Evolutionary conservation across 2,113 vertebrate species (phyloP), one percentile per base, ranked within the genome.

Genomic region (Mastomys coucha): DNA sequence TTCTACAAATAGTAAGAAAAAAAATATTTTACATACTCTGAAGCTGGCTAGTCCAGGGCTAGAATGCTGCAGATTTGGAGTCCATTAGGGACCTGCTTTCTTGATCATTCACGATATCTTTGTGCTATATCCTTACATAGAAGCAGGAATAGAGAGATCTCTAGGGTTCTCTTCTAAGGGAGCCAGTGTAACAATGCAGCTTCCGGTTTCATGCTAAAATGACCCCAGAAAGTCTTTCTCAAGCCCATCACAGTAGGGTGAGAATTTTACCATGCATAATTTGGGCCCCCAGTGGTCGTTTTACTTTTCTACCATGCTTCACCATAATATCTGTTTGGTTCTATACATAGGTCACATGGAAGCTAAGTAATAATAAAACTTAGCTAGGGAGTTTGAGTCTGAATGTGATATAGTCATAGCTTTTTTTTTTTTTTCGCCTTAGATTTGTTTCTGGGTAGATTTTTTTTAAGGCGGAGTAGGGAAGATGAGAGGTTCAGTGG

Each of bases 331-430:
- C 77, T 56, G 2, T 76, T 13, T 93, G 63, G 6, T 87, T 73
- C 51, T 88, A 7, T 70, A 49, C n/a, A 5, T 42, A 36, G 60
- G 2, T 24, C 65, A 22, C n/a, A 42, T 49, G 11, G 39, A 78
- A 67, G 24, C 26, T 69, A 7, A 36, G 12, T 42, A 81, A 20
- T n/a, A 17, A 31, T 42, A 93, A 33, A 20, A 26, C 56, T 67
- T 85, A 92, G 80, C 72, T 76, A 63, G 36, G 81, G 76, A 31
- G 24, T 33, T n/a, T 84, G 56, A 96, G 56, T 88, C 28, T 49
- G 45, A 81, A 58, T 95, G 1, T 26, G 33, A 12, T 86, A 8
- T 49, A 22, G 67, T 90, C 56, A 11, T 7, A 6, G 9, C 28
- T n/a, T 4, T 58, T 80, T 89, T 86, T 3, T 58, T 80, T 86